phyloP scores from a whole-genome alignment of 2,797 vertebrate genomes.

The Myotis myotis region DNA sequence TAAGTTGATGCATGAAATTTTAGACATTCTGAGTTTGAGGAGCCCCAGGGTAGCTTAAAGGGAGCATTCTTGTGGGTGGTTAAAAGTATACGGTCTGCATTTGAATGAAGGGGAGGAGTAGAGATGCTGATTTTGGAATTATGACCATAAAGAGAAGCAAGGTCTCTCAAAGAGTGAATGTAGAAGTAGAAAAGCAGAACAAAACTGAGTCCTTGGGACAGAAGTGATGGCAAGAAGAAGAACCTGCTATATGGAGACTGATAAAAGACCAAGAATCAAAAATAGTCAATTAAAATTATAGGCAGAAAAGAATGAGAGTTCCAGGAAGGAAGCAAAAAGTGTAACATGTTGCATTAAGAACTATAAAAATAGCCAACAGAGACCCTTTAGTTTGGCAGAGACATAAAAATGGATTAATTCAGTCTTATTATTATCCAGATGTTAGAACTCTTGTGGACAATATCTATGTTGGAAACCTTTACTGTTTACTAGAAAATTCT shows the following conservation, averaged over 20 bases:
- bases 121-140: neutral
- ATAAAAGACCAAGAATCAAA: neutral
- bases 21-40: neutral
- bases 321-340: neutral
- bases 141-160: neutral
- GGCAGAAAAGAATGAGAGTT: neutral
- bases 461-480: neutral
- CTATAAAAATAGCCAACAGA: neutral
- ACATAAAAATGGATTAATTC: slow-evolving; percentile 2
- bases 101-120: neutral
- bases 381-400: neutral
- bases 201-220: neutral
- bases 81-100: neutral
- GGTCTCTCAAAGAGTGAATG: neutral
- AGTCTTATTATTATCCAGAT: neutral
- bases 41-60: neutral
- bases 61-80: neutral
- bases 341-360: neutral
- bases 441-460: neutral
- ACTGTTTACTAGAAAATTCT: slow-evolving; percentile 37
- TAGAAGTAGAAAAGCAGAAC: neutral
- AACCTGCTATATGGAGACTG: neutral
- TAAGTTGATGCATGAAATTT: neutral
- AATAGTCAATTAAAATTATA: neutral
- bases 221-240: neutral